Evolutionary conservation across 2,888 invertebrate species (phyloP).

Genomic region (Phaedon cochleariae): DNA sequence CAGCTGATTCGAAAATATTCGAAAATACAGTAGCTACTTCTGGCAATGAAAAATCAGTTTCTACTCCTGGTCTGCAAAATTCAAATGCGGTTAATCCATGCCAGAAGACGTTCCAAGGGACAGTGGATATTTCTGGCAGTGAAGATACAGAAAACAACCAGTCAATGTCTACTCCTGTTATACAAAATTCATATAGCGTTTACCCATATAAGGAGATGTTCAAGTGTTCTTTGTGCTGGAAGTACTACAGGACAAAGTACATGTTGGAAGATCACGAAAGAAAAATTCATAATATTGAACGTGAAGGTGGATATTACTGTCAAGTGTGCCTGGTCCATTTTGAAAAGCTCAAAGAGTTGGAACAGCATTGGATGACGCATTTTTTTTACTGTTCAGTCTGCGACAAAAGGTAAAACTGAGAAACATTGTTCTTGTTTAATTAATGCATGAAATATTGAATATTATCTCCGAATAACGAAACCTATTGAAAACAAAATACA

Average conservation of each 20-base stretch:
- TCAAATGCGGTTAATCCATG: not conserved
- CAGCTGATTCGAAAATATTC: not conserved
- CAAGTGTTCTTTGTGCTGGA: not conserved
- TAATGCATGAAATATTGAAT: not conserved
- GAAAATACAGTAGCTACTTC: not conserved
- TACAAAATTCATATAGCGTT: not conserved
- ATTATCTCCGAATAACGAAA: no score
- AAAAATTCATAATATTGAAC: conserved; percentile 3
- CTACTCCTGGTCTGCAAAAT: not conserved
- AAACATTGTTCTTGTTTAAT: not conserved
- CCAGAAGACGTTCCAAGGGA: not conserved
- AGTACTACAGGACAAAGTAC: not conserved
- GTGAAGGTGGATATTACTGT: not conserved
- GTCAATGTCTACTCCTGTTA: not conserved
- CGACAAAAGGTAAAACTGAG: not conserved
- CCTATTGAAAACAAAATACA: no score
- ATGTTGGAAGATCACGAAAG: not conserved
- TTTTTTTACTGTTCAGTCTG: not conserved
- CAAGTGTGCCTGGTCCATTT: not conserved
- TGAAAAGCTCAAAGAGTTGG: conserved; percentile 3
- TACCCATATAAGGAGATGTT: not conserved
- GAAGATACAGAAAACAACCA: not conserved
- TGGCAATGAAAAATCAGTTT: not conserved
- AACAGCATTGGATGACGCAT: conserved; percentile 1
- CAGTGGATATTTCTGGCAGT: not conserved